Evolutionary conservation across 2,888 invertebrate species (phyloP), one percentile per base, ranked within the genome.

Genomic region (Cantharis rufa): DNA sequence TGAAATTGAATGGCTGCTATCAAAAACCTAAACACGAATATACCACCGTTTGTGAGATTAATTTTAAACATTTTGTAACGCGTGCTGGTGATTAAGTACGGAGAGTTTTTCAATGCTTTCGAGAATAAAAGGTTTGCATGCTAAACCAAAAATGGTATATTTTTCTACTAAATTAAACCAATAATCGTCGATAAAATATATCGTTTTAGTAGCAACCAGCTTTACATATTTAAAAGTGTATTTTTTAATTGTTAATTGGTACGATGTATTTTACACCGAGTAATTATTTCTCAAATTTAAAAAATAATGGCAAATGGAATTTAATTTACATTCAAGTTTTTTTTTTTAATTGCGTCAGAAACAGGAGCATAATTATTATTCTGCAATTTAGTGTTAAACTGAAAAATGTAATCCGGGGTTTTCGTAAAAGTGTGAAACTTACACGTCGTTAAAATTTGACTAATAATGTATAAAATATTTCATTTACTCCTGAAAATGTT

Each of bases 61-160:
- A 73, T 73, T 73, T 66, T 69, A 69, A 73, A 69, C 62, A 69
- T 69, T 73, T 73, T 73, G 73, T 73, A 69, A 62, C 69, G 62
- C 73, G 62, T 73, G 73, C 18, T 73, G 63, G 73, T 73, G 73
- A 73, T 73, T 73, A 69, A 73, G 62, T 69, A 69, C 15, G 62
- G 69, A 18, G 73, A 73, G 73, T 73, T 73, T 73, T 73, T 68
- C 73, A 68, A 61, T 69, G 69, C 62, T 68, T 48, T 11, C 48
- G 18, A 16, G 69, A 73, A 73, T 69, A 73, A 73, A 73, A 62
- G 73, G 27, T 21, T 11, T 63, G 69, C 61, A 68, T 69, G 61
- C 61, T 61, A 68, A 69, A 69, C 66, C 64, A 48, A 69, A 69
- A 61, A 18, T 68, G 72, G 64, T 72, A 72, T 66, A 72, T 72